Evolutionary conservation across 2,113 vertebrate species (phyloP).

Genomic region (Brienomyrus longianalis): DNA sequence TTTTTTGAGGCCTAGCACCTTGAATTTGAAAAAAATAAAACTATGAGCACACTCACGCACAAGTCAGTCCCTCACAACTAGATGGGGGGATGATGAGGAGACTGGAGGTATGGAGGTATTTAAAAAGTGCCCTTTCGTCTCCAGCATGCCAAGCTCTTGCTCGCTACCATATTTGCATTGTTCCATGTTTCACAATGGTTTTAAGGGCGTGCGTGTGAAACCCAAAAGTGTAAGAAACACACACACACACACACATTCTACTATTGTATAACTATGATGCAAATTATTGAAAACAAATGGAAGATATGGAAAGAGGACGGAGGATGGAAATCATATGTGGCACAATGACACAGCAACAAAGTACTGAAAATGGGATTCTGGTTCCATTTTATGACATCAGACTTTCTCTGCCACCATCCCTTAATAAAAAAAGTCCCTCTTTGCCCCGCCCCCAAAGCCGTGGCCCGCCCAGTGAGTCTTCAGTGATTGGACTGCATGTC

Average conservation of each 20-base stretch:
- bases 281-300: conserved; percentile 6
- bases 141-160: background rate
- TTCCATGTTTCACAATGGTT: background rate
- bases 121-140: background rate
- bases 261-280: background rate
- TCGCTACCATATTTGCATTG: too few relatives aligned
- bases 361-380: background rate
- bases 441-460: background rate
- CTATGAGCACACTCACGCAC: background rate
- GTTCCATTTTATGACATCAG: background rate
- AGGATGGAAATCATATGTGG: background rate
- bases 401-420: background rate
- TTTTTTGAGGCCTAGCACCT: background rate
- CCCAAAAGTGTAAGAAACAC: background rate
- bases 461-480: background rate
- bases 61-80: background rate
- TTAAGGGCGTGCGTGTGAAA: background rate
- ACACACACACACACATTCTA: background rate
- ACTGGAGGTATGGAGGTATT: background rate
- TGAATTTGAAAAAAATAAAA: background rate
- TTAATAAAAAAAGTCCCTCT: background rate
- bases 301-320: background rate
- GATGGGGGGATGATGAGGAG: background rate
- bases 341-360: background rate
- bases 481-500: background rate